Evolutionary conservation across 2,797 vertebrate genomes (phyloP).

Genomic region (Propithecus perrieri): DNA sequence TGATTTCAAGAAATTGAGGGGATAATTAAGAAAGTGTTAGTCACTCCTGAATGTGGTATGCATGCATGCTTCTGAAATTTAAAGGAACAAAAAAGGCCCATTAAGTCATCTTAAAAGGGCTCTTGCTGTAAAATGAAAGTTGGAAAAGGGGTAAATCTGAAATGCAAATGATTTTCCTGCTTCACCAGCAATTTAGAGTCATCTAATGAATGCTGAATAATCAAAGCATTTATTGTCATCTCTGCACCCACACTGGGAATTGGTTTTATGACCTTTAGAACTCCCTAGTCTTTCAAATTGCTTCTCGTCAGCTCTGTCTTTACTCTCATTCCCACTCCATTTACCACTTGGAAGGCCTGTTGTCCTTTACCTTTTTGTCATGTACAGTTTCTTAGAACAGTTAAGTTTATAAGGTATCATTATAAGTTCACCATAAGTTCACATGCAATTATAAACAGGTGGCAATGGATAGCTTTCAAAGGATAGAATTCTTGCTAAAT

Average conservation of each 20-base stretch:
- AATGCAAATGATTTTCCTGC: not conserved
- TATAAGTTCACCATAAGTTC: not conserved
- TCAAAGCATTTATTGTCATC: not conserved
- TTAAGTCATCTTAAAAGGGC: not conserved
- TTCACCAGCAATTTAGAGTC: not conserved
- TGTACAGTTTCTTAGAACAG: not conserved
- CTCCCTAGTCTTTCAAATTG: not conserved
- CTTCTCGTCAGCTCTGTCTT: not conserved
- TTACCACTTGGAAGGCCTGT: slow-evolving; percentile 9
- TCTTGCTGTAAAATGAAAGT: slow-evolving; percentile 8
- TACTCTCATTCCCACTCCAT: not conserved
- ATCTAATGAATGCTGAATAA: slow-evolving; percentile 22
- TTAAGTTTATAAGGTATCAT: not conserved
- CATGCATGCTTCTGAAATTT: not conserved
- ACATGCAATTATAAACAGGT: not conserved
- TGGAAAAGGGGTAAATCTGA: slow-evolving; percentile 12
- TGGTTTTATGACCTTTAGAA: slow-evolving; percentile 32
- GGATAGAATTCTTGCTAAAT: not conserved
- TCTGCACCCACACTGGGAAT: not conserved
- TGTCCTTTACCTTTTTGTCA: slow-evolving; percentile 29
- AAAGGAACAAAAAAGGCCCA: not conserved
- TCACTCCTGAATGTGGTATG: not conserved
- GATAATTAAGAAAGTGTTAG: not conserved
- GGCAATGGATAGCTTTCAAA: not conserved
- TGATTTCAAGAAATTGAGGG: slow-evolving; percentile 2